These are phyloP conservation scores for Sinelater perroti DNA, from an alignment of 2,888 invertebrate genomes.

Conservation along the genomic window DNA sequence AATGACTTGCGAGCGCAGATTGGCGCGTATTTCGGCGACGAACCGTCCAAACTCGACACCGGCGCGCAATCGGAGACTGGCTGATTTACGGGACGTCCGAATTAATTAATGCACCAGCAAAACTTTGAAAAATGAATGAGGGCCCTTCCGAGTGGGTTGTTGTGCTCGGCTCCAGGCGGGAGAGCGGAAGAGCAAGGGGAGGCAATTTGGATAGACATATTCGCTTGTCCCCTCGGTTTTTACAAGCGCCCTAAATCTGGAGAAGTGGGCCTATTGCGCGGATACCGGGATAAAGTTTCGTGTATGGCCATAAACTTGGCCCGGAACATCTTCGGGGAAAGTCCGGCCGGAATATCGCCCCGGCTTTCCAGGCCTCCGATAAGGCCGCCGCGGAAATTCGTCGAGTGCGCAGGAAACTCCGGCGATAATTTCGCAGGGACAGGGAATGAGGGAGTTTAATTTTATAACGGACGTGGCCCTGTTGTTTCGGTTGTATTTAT, in stretches of 20 bases:
- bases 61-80: slow-evolving; percentile 7
- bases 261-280: slow-evolving; percentile 28
- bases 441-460: too few species aligned
- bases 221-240: slow-evolving; percentile 36
- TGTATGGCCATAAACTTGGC: slow-evolving; percentile 34
- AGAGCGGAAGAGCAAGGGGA: too few species aligned
- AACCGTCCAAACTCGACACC: neutral
- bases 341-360: slow-evolving; percentile 29
- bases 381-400: slow-evolving; percentile 21
- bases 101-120: neutral
- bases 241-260: slow-evolving; percentile 38
- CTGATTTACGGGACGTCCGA: neutral
- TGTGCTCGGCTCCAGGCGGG: too few species aligned
- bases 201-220: too few species aligned
- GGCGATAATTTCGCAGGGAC: too few species aligned
- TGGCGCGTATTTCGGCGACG: neutral
- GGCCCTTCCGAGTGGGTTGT: too few species aligned
- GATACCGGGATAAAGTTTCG: slow-evolving; percentile 36
- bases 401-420: slow-evolving; percentile 22
- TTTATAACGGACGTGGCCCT: too few species aligned
- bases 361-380: slow-evolving; percentile 26
- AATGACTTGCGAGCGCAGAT: slow-evolving; percentile 11
- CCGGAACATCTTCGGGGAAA: slow-evolving; percentile 30
- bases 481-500: too few species aligned
- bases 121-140: neutral